Conservation (phyloP, 2,113 vertebrate genomes). For the Gopherus evgoodei region DNA sequence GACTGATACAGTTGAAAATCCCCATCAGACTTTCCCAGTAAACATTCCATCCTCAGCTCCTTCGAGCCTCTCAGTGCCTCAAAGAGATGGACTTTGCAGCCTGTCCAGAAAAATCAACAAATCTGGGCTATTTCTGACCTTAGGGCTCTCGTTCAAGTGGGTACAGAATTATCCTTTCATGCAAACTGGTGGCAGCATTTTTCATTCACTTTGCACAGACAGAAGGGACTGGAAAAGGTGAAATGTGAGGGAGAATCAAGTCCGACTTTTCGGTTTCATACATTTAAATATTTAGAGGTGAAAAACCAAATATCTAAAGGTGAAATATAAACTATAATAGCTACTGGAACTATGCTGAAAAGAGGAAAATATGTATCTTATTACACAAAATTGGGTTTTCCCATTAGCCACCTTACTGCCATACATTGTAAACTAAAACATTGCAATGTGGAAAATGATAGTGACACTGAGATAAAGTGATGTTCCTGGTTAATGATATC, state of each 20-base stretch:
- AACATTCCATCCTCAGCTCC: background rate
- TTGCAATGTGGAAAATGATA: constrained; percentile 59
- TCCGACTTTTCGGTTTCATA: fast-evolving
- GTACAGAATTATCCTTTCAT: fast-evolving
- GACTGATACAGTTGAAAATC: background rate
- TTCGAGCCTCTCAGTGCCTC: background rate
- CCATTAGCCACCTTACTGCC: constrained; percentile 71
- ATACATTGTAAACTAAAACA: constrained; percentile 78
- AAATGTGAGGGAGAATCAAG: background rate
- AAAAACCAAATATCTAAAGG: background rate
- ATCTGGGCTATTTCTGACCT: background rate
- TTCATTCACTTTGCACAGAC: fast-evolving
- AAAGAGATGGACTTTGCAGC: background rate
- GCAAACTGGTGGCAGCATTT: fast-evolving
- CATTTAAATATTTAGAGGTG: background rate
- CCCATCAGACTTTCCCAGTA: background rate
- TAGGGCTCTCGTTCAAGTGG: background rate
- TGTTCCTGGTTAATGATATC: constrained; percentile 72
- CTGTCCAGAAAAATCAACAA: background rate
- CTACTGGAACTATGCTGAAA: constrained; percentile 6
- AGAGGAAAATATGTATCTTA: constrained; percentile 48
- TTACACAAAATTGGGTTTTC: constrained; percentile 62
- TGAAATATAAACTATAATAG: fast-evolving
- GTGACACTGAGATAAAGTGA: constrained; percentile 77
- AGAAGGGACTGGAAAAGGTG: background rate